Percentiles rank a stretch among this genome's conserved stretches.
phyloP scores from a whole-genome alignment of 2,888 invertebrate species.

The Copidosoma aretas region DNA sequence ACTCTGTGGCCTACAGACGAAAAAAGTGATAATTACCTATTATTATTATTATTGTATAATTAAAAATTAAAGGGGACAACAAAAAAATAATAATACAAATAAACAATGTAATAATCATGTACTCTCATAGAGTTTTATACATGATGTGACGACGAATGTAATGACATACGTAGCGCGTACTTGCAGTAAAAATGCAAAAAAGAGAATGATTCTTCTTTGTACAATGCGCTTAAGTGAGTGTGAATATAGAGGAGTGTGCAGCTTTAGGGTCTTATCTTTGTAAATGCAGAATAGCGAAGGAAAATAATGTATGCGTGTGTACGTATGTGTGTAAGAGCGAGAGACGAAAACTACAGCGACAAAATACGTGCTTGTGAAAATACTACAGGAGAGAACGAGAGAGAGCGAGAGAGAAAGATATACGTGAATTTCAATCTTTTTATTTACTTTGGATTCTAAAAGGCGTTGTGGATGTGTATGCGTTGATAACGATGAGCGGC shows the following conservation, averaged over 20 bases:
- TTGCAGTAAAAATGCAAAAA: constrained; percentile 47
- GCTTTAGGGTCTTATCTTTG: constrained; percentile 60
- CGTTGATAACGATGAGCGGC: constrained; percentile 43
- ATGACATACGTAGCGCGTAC: constrained; percentile 58
- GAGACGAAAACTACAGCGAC: constrained; percentile 30
- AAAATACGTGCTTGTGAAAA: constrained; percentile 36
- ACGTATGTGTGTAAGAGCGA: constrained; percentile 45
- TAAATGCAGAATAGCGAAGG: constrained; percentile 50
- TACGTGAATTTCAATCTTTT: constrained; percentile 36
- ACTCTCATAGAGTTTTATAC: constrained; percentile 63
- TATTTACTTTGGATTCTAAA: constrained; percentile 40
- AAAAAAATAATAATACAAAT: constrained; percentile 47
- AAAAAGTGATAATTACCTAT: constrained; percentile 61
- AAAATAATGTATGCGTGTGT: constrained; percentile 27
- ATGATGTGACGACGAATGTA: constrained; percentile 62
- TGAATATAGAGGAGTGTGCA: constrained; percentile 59
- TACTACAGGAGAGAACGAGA: constrained; percentile 22
- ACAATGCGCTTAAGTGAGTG: constrained; percentile 62
- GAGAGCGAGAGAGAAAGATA: constrained; percentile 31
- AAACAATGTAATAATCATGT: constrained; percentile 60
- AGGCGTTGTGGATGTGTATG: constrained; percentile 39
- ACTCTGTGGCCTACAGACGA: constrained; percentile 63
- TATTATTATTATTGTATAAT: constrained; percentile 51
- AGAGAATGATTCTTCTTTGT: constrained; percentile 62
- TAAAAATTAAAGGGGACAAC: constrained; percentile 40